Conservation (phyloP, 2,113 vertebrate species). For the Gymnorhina tibicen region DNA sequence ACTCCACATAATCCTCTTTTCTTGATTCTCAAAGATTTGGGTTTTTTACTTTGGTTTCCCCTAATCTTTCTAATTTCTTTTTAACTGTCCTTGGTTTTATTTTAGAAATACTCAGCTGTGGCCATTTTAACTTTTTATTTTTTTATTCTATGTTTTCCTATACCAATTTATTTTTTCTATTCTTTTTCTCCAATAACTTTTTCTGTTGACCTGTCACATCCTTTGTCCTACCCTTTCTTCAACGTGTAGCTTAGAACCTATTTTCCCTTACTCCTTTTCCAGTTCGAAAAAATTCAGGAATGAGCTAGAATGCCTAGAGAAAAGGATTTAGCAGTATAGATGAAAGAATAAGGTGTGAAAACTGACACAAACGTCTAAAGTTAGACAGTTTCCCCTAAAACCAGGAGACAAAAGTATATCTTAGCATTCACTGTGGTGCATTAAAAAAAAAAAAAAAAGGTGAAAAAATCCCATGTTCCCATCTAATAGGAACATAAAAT, state of each 20-base stretch:
- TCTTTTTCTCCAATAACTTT: neutral
- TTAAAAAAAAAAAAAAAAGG: neutral
- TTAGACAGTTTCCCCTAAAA: neutral
- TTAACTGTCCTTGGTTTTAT: neutral
- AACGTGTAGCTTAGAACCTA: neutral
- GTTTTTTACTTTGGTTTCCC: neutral
- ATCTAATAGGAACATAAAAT: neutral
- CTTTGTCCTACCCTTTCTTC: neutral
- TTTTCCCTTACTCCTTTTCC: neutral
- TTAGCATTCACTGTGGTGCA: neutral
- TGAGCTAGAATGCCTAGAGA: neutral
- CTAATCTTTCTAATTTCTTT: neutral
- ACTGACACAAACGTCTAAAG: neutral
- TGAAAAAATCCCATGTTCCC: neutral
- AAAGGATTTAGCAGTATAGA: neutral
- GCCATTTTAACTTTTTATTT: neutral
- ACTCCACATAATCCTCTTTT: neutral
- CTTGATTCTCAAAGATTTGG: neutral
- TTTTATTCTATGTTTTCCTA: neutral
- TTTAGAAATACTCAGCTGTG: neutral
- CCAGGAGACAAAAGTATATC: neutral
- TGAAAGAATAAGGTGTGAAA: neutral
- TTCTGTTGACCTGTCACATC: neutral
- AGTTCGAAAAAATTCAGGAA: neutral
- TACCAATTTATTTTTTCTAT: neutral